A percentile compares a stretch with the other conserved stretches of the same genome.
phyloP scores from a whole-genome alignment of 2,888 invertebrate genomes.

The Didymodactylos carnosus region DNA sequence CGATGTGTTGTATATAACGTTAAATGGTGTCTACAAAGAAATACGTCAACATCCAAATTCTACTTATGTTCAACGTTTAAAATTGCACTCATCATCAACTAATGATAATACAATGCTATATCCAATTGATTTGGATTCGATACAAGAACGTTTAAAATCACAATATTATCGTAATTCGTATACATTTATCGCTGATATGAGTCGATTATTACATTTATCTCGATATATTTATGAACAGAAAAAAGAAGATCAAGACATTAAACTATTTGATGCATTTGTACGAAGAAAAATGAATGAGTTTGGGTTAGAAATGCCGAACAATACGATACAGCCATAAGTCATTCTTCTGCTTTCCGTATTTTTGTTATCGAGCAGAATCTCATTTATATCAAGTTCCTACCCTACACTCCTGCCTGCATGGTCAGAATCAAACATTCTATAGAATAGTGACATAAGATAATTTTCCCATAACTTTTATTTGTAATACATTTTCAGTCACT shows the following conservation, averaged over 20 bases:
- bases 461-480: too few species aligned
- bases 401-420: too few species aligned
- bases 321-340: too few species aligned
- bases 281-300: not conserved
- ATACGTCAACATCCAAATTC: not conserved
- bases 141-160: conserved; percentile 59
- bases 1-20: conserved; percentile 21
- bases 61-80: not conserved
- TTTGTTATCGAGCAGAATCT: too few species aligned
- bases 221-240: not conserved
- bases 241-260: not conserved
- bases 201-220: not conserved
- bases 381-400: too few species aligned
- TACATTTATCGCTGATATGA: conserved; percentile 77
- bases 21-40: conserved; percentile 16
- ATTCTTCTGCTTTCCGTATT: too few species aligned
- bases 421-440: too few species aligned
- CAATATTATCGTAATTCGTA: conserved; percentile 64
- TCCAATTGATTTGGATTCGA: conserved; percentile 58
- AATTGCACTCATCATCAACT: not conserved
- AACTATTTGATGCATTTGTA: not conserved
- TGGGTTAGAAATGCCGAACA: not conserved
- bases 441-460: too few species aligned
- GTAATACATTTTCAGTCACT: too few species aligned
- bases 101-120: not conserved